Base-by-base conservation (phyloP, 2,888 invertebrate genomes). In the Heliconius charithonia region DNA sequence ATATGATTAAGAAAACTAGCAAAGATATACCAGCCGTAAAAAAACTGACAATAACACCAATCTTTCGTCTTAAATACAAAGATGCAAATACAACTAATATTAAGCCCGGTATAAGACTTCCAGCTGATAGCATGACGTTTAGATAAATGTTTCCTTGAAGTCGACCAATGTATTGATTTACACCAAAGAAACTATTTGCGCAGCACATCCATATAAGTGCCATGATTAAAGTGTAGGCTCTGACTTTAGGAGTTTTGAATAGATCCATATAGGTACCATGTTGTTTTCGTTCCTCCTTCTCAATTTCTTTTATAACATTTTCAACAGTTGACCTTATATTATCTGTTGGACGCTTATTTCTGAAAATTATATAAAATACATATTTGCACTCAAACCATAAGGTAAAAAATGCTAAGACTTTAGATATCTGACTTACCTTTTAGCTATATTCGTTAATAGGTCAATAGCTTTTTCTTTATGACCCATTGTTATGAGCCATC, bases 111-210 rank as follows among this genome's bases (percentile, higher is more conserved):
- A 86, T 81, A 1, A 91, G 88, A 59, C 87, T 87, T 3, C 86
- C 83, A 10, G 92, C 97, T 22, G 97, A 97, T 9, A 98, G 89
- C 75, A 97, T 96, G 66, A 98, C 97, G 87, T 98, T 98, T 3
- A 97, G 82, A 87, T 98, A 98, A 75, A 98, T 96, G 86, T 98
- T 95, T 4, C 98, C 98, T 76, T 96, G 96, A 25, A 97, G 92
- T 80, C 97, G 96, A 0, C 97, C 97, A 74, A 97, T 96, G 87
- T 97, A 98, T 86, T 98, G 97, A 32, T 97, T 97, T 63, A 98
- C 95, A 0, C 98, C 98, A 85, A 97, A 98, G 89, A 97, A 97
- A 73, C 97, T 97, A 88, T 98, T 95, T 9, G 98, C 97, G 78
- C 97, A 97, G 9, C 97, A 97, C 81, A 97, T 92, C 98, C 98